Base-by-base conservation (phyloP, 2,113 vertebrate genomes). In the Chlamydotis undulata region DNA sequence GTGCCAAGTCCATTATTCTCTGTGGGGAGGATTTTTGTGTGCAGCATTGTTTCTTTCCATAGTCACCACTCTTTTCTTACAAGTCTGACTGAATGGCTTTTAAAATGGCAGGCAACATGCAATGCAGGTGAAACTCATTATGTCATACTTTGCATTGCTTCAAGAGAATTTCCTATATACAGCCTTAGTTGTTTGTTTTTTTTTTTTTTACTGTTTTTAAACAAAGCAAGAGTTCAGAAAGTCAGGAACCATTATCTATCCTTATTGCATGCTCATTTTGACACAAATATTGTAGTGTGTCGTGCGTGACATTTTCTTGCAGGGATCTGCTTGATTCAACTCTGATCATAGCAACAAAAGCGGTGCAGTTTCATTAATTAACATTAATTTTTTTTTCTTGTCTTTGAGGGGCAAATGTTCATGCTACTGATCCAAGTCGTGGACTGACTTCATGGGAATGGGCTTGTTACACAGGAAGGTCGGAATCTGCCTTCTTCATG, bases 401-500 rank as follows among this genome's bases (percentile, higher is more conserved):
- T 76, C 83, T 96, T 97, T 53, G 68, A 99, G 99, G 99, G 74
- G 99, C 99, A 22, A 98, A 99, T 45, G 87, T 99, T 68, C 95
- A 99, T 1, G 98, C 98, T 0, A 98, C 97, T 29, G 99, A 99
- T 93, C 97, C 97, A 37, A 98, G 98, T 39, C 98, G 99, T 14
- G 97, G 98, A n/a, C 96, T 99, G 86, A 99, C 98, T 3, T 89
- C 99, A 4, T 98, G 98, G 93, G 99, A 99, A 94, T 99, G 99
- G 99, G 99, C 99, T 31, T 92, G 98, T n/a, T 99, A 98, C 92
- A 99, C 99, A 0, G 98, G 99, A 59, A 98, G 99, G 15, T 97
- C 97, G 37, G 99, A 99, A 92, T 98, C 99, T 1, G 98, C 98
- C 19, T 98, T 98, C 17, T 84, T 98, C 95, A 99, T 99, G 96